Evolutionary conservation across 2,113 vertebrate species (phyloP).

Genomic region (Ciconia stormi): DNA sequence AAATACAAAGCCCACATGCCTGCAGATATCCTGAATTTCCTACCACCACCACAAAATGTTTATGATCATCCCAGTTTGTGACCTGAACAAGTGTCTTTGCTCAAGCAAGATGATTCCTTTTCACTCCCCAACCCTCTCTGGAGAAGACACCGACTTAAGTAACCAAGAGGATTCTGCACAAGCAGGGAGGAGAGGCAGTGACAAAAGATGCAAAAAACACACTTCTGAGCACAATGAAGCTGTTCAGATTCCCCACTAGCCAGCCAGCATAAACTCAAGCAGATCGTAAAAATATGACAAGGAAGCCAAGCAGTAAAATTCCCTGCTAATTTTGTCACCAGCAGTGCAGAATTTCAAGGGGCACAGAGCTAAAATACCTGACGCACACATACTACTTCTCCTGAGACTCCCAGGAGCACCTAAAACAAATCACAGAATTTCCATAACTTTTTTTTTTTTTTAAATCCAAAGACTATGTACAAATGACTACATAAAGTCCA

Average conservation of each 20-base stretch:
- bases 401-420: not conserved
- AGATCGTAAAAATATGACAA: not conserved
- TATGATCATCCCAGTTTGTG: conserved; percentile 56
- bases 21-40: not conserved
- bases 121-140: not conserved
- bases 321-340: not conserved
- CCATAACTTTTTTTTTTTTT: not conserved
- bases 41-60: conserved; percentile 44
- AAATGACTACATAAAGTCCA: not conserved
- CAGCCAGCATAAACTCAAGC: not conserved
- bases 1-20: conserved; percentile 16
- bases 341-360: not conserved
- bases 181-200: not conserved
- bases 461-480: not conserved
- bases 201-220: not conserved
- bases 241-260: not conserved
- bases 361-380: not conserved
- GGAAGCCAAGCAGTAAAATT: not conserved
- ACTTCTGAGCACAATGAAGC: not conserved
- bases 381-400: not conserved
- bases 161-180: not conserved
- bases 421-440: not conserved
- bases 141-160: not conserved
- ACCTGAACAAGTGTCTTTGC: not conserved
- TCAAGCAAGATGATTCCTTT: conserved; percentile 20